These are phyloP conservation scores for Perizoma affinitatum DNA, from an alignment of 2,888 invertebrate genomes.

Conservation along the genomic window DNA sequence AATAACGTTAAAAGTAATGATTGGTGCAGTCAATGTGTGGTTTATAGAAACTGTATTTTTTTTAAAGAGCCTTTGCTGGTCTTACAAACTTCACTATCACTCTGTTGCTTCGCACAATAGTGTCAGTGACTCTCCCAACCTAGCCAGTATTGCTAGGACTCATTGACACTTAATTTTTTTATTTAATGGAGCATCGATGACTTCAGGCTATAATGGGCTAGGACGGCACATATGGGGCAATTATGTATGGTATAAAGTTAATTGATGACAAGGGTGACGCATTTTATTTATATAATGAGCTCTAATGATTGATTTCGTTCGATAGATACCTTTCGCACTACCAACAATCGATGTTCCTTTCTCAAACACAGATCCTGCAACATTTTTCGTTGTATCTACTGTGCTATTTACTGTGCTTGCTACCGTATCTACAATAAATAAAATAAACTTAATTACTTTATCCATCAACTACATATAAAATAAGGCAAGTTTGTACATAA, in stretches of 20 bases:
- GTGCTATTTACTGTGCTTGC: conserved; percentile 55
- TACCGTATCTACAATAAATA: conserved; percentile 59
- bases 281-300: conserved; percentile 2
- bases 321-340: conserved; percentile 55
- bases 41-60: not conserved
- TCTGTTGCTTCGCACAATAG: too few species aligned
- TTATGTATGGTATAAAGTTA: not conserved
- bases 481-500: too few species aligned
- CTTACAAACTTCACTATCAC: too few species aligned
- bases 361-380: conserved; percentile 55
- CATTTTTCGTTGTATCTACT: conserved; percentile 60
- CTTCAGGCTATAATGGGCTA: too few species aligned
- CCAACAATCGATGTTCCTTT: conserved; percentile 56
- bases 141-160: too few species aligned
- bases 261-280: not conserved
- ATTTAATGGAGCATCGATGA: too few species aligned
- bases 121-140: too few species aligned
- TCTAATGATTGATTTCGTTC: conserved; percentile 3
- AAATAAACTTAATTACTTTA: conserved; percentile 15
- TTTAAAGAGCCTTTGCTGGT: not conserved
- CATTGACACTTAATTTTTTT: too few species aligned
- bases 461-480: conserved; percentile 16
- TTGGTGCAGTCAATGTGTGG: too few species aligned
- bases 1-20: not conserved
- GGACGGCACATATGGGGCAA: too few species aligned